Conservation (phyloP, 2,113 vertebrate species). For the Tetrax tetrax region DNA sequence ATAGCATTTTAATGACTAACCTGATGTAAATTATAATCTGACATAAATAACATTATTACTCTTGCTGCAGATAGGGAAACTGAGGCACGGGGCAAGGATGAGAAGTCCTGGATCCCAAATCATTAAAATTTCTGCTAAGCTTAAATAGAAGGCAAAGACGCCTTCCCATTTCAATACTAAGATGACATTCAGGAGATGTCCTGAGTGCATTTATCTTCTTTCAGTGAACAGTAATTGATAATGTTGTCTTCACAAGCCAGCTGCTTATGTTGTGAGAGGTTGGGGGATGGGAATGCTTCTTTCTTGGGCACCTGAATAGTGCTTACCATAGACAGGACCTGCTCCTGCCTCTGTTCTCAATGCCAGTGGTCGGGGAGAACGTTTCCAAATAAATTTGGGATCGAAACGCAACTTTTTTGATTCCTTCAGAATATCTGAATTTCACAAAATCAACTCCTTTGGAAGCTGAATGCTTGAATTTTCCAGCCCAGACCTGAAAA, state of each 20-base stretch:
- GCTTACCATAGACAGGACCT: not conserved
- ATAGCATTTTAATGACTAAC: not conserved
- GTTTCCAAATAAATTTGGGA: not conserved
- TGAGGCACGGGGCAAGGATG: rapidly evolving
- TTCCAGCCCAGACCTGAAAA: not conserved
- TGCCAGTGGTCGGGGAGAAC: not conserved
- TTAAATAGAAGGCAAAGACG: not conserved
- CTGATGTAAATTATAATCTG: not conserved
- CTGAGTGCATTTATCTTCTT: not conserved
- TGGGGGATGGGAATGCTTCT: not conserved
- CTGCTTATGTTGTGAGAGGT: not conserved
- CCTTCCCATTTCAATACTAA: not conserved
- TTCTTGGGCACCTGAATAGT: not conserved
- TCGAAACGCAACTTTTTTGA: rapidly evolving
- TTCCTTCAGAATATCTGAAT: not conserved
- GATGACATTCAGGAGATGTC: not conserved
- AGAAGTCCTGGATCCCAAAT: not conserved
- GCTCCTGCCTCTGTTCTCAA: not conserved
- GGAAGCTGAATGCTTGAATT: not conserved
- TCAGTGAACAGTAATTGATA: not conserved
- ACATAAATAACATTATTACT: not conserved
- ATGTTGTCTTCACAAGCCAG: not conserved
- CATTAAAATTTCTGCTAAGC: not conserved
- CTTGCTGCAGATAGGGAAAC: not conserved
- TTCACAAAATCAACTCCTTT: not conserved